Percentiles rank a stretch among this genome's conserved stretches.
These are phyloP conservation scores for Dryoscopus gambensis DNA, from an alignment of 2,113 vertebrate genomes.

Conservation along the genomic window DNA sequence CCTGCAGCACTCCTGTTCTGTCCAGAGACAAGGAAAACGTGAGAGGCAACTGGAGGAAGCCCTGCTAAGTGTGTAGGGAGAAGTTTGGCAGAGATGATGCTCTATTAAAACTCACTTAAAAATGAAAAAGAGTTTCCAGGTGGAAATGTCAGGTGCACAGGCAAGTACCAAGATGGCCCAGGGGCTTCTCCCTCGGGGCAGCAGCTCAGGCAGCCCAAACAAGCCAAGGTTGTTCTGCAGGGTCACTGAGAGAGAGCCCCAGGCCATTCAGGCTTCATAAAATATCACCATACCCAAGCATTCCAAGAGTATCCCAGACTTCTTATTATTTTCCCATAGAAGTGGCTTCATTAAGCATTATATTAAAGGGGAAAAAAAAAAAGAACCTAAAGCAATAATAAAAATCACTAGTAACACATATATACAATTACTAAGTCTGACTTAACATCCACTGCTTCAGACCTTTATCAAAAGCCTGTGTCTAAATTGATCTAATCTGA, in stretches of 20 bases:
- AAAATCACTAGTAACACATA: background rate
- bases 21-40: too few species aligned
- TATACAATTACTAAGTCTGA: background rate
- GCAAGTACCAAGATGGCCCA: rapidly evolving
- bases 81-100: background rate
- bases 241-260: background rate
- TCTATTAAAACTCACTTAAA: background rate
- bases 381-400: background rate
- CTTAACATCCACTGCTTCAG: background rate
- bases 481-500: constrained; percentile 3
- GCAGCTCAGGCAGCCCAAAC: background rate
- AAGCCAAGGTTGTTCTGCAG: background rate
- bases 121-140: background rate
- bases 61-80: background rate
- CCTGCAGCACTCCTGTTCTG: rapidly evolving
- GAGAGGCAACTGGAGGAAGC: background rate
- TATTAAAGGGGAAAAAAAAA: background rate
- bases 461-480: background rate
- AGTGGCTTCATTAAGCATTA: background rate
- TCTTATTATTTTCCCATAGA: background rate
- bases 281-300: background rate
- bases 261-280: background rate
- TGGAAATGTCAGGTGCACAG: background rate
- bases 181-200: background rate
- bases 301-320: background rate